Percentiles rank a stretch among this genome's conserved stretches.
These are phyloP conservation scores for Sapayoa aenigma DNA, from an alignment of 2,113 vertebrate species.

Conservation along the genomic window DNA sequence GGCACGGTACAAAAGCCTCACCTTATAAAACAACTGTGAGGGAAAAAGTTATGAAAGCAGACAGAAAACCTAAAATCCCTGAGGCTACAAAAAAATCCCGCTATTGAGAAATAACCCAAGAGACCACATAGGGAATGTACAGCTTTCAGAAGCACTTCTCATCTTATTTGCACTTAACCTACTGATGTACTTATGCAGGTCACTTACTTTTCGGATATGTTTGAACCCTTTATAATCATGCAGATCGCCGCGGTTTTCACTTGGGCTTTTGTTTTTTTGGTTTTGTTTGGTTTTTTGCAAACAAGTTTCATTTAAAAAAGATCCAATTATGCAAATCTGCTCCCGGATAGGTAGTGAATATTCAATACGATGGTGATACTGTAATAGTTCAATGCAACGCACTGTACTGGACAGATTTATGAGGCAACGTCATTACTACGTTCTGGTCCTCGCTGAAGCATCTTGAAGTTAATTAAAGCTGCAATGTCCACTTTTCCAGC, in stretches of 20 bases:
- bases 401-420: slow-evolving; percentile 87
- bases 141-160: slow-evolving; percentile 84
- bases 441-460: slow-evolving; percentile 85
- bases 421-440: slow-evolving; percentile 88
- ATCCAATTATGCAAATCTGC: slow-evolving; percentile 96
- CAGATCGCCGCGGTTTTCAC: slow-evolving; percentile 74
- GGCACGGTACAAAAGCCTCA: slow-evolving; percentile 75
- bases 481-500: slow-evolving; percentile 81
- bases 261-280: slow-evolving; percentile 57
- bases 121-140: slow-evolving; percentile 85
- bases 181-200: slow-evolving; percentile 81
- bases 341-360: slow-evolving; percentile 87
- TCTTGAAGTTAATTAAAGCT: slow-evolving; percentile 98
- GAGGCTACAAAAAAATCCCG: slow-evolving; percentile 81
- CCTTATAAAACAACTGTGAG: slow-evolving; percentile 80
- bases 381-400: slow-evolving; percentile 88
- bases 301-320: slow-evolving; percentile 89
- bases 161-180: slow-evolving; percentile 84
- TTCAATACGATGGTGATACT: slow-evolving; percentile 84
- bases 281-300: slow-evolving; percentile 67
- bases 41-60: slow-evolving; percentile 73
- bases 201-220: slow-evolving; percentile 78
- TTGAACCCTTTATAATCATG: slow-evolving; percentile 75
- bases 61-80: slow-evolving; percentile 83
- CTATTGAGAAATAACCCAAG: slow-evolving; percentile 84